These are phyloP conservation scores for Hystrix cristata DNA, from an alignment of 2,113 vertebrate genomes.

Conservation along the genomic window DNA sequence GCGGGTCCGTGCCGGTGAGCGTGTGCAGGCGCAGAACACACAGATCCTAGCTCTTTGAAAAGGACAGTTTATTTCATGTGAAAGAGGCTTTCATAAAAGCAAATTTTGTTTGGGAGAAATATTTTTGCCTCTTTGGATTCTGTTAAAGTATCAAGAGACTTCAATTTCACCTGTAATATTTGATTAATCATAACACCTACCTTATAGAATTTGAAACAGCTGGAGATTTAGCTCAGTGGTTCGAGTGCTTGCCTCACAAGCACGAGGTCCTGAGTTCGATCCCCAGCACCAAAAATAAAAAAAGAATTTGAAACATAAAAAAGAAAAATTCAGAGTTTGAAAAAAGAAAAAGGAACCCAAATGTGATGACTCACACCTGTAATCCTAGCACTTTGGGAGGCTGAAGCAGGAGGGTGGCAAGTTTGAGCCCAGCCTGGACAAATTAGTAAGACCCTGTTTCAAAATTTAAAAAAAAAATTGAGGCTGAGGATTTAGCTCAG, in stretches of 20 bases:
- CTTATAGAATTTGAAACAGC: background rate
- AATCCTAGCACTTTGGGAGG: background rate
- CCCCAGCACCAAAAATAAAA: too few species aligned
- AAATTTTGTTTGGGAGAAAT: background rate
- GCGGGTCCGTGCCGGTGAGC: too few species aligned
- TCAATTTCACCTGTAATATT: background rate
- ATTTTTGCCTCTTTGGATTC: slow-evolving; percentile 16
- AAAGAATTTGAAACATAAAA: background rate
- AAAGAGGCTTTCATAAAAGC: background rate
- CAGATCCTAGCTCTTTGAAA: background rate
- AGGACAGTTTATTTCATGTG: background rate
- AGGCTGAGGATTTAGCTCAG: too few species aligned
- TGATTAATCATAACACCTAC: background rate
- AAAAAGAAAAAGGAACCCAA: background rate
- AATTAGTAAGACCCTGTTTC: background rate
- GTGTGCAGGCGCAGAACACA: background rate
- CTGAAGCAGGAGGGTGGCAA: background rate
- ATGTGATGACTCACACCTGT: background rate
- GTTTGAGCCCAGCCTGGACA: background rate
- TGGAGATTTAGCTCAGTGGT: too few species aligned
- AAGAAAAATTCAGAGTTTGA: background rate
- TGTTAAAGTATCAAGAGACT: slow-evolving; percentile 8
- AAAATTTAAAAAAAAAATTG: background rate
- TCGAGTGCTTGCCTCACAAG: too few species aligned
- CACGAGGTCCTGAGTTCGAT: too few species aligned